Evolutionary conservation across 2,888 invertebrate genomes (phyloP).

Genomic region (Harpagoxenus sublaevis): DNA sequence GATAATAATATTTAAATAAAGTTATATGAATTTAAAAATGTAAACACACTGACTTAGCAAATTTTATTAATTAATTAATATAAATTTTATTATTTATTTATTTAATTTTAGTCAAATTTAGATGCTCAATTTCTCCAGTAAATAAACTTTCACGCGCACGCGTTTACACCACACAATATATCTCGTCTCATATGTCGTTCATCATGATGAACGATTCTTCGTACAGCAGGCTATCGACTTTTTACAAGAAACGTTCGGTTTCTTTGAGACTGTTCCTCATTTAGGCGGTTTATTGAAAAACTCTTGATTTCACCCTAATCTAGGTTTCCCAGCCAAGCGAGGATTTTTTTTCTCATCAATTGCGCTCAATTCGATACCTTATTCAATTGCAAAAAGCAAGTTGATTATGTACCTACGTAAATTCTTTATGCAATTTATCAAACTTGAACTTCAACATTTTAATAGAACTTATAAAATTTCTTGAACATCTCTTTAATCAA

Average conservation of each 20-base stretch:
- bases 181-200: conserved; percentile 21
- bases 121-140: neutral
- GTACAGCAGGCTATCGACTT: conserved; percentile 47
- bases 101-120: neutral
- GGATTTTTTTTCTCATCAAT: conserved; percentile 38
- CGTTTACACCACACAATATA: neutral
- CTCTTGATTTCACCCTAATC: conserved; percentile 56
- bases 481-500: neutral
- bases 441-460: conserved; percentile 26
- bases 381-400: conserved; percentile 38
- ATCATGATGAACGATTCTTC: conserved; percentile 8
- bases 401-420: conserved; percentile 34
- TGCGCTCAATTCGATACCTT: conserved; percentile 37
- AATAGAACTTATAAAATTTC: neutral
- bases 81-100: neutral
- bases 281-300: conserved; percentile 67
- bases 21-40: neutral
- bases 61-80: neutral
- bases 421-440: conserved; percentile 24
- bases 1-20: neutral
- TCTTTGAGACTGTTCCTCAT: conserved; percentile 53
- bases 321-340: conserved; percentile 32
- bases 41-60: neutral
- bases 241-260: conserved; percentile 55
- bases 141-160: neutral